phyloP scores from a whole-genome alignment of 1,140 invertebrate genomes.

The Bombus superbus region DNA sequence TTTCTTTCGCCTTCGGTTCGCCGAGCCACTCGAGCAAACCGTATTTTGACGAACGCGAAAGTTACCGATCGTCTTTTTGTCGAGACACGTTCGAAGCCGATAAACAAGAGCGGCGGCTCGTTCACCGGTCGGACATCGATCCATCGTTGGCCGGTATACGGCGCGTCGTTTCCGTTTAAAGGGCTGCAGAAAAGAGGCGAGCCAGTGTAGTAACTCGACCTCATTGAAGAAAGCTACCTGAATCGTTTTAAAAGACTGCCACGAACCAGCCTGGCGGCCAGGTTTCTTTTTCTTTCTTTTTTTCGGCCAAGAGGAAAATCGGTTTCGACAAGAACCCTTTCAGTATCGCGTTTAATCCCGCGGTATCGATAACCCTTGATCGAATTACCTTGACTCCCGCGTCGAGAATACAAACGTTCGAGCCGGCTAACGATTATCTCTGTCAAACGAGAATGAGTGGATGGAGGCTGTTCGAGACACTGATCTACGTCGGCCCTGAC shows the following conservation, averaged over 20 bases:
- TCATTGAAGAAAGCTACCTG: slow-evolving; percentile 26
- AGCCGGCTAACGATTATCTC: background rate
- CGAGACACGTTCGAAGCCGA: background rate
- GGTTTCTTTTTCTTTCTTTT: background rate
- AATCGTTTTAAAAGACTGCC: slow-evolving; percentile 31
- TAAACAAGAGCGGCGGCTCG: background rate
- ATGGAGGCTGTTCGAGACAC: background rate
- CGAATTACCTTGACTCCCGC: slow-evolving; percentile 24
- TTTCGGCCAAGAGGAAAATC: background rate
- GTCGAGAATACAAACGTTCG: background rate
- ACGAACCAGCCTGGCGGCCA: too few relatives aligned
- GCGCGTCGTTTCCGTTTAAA: slow-evolving; percentile 37
- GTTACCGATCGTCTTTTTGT: background rate
- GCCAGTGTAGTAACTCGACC: slow-evolving; percentile 34
- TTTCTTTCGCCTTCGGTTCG: background rate
- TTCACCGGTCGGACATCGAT: slow-evolving; percentile 22
- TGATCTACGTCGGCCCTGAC: too few relatives aligned
- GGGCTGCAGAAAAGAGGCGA: background rate
- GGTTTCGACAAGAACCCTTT: background rate
- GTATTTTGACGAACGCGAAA: background rate
- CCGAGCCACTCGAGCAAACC: too few relatives aligned
- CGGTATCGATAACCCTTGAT: slow-evolving; percentile 21
- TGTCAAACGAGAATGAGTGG: background rate
- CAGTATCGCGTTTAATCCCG: background rate
- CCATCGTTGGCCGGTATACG: slow-evolving; percentile 3